phyloP scores from a whole-genome alignment of 2,797 vertebrate species.

The Streptopelia turtur region DNA sequence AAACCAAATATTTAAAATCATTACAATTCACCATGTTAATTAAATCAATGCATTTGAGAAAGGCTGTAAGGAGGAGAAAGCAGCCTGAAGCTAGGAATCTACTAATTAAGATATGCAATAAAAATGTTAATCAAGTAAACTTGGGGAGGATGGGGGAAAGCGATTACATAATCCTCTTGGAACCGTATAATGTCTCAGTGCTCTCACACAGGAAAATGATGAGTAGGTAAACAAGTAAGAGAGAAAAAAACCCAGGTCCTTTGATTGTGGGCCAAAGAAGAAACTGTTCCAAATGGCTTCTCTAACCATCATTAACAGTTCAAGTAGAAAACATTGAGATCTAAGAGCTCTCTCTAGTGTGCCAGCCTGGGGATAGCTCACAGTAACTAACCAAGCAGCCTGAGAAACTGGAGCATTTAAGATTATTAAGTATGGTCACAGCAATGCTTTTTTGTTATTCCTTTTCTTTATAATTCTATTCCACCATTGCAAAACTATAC shows the following conservation, averaged over 20 bases:
- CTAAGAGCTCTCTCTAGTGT: slow-evolving; percentile 5
- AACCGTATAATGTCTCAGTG: neutral
- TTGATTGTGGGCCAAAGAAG: slow-evolving; percentile 44
- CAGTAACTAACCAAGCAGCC: neutral
- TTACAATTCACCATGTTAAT: neutral
- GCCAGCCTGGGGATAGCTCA: neutral
- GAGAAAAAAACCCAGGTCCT: neutral
- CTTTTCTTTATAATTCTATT: neutral
- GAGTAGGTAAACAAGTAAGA: slow-evolving; percentile 36
- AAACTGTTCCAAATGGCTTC: slow-evolving; percentile 37
- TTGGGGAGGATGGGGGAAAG: neutral
- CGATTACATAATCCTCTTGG: slow-evolving; percentile 34
- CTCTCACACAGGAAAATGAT: slow-evolving; percentile 17
- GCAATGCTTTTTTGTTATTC: neutral
- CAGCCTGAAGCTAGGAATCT: slow-evolving; percentile 18
- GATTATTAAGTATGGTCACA: neutral
- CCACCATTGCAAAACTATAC: neutral
- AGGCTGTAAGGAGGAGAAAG: neutral
- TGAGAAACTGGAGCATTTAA: neutral
- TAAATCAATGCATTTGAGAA: fast-evolving
- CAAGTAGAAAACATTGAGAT: slow-evolving; percentile 6
- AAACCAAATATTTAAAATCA: slow-evolving; percentile 10
- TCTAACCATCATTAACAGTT: neutral
- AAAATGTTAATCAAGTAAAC: slow-evolving; percentile 64
- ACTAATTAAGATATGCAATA: slow-evolving; percentile 62